Base-by-base conservation (phyloP, 2,113 vertebrate genomes). In the Dipodomys spectabilis region DNA sequence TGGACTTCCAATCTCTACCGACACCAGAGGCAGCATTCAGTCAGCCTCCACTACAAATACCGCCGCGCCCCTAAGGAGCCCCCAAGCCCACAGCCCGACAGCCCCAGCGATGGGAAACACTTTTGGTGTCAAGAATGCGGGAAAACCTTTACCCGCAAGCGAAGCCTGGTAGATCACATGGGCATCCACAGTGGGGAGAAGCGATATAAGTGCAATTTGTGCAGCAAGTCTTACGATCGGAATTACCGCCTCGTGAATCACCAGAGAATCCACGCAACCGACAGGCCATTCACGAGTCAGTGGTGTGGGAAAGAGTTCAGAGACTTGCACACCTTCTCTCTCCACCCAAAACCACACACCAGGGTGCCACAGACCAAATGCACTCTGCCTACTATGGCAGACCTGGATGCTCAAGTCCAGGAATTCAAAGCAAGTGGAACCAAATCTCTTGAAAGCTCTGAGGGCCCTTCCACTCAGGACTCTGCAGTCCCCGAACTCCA, bases 101-200 rank as follows among this genome's bases (percentile, higher is more conserved):
- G 44, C 53, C 49, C 87, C 60, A 18, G 30, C 0, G 71, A 6
- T 3, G 49, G 73, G 65, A 96, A 95, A 16, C 86, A 68, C 9
- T 97, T 97, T 23, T 68, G 82, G 68, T 97, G 94, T 82, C 88
- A 96, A 68, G 95, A 97, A 57, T 97, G 97, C 45, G 95, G 96
- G n/a, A 97, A 97, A 45, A 84, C 65, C 79, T 97, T 97, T 2
- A 97, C 96, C 4, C 97, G 97, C 7, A 97, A 97, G 39, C 82
- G 97, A 62, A 94, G 78, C 22, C 97, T 97, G 6, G 30, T 96
- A 30, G 97, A 97, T 71, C 96, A 97, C 8, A 89, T 93, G 32
- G 95, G 95, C 2, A 97, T 97, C 64, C 97, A 97, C 72, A 97
- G 93, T 30, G 97, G 96, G 20, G 97, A 97, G 85, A 97, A 92